Base-by-base conservation (phyloP, 2,113 vertebrate species). In the Halcyon malimbica region DNA sequence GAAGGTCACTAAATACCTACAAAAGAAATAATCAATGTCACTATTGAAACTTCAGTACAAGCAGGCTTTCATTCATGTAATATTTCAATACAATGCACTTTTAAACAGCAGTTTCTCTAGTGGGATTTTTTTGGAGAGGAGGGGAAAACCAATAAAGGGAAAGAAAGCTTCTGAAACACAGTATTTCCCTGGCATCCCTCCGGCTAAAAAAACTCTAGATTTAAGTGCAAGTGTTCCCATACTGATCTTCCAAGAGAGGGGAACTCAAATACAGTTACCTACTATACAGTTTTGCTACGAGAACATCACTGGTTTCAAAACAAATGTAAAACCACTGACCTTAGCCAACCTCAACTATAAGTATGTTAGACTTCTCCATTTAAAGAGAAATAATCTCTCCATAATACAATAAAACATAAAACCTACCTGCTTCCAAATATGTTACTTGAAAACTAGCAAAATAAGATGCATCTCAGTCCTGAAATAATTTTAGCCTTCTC, bases 1-100 rank as follows among this genome's bases (percentile, higher is more conserved):
- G 96, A 99, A 99, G 12, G 99, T 99, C 93, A 99, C 99, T 91
- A 99, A 98, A 65, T 99, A 99, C 83, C 99, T 99, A 95, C 8
- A 93, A 85, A 21, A 84, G 41, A 97, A 71, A 82, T 2, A 48
- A 94, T 18, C 13, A 25, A 35, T 59, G 74, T 90, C 26, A 78
- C 13, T 46, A 24, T 2, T 10, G 2, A 54, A 60, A 64, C 25
- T 63, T 79, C 46, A 75, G 25, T 29, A 80, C 12, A 69, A 80
- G 42, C 20, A 83, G 18, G 5, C 14, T 74, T 95, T 83, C 7
- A 65, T 25, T 5, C 31, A 71, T 60, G 12, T 5, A 33, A n/a
- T 64, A 85, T 62, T 77, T 41, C 86, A 69, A 69, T 24, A 54
- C 4, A 69, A 83, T 1, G 11, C 28, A 73, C 39, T 85, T 87